A percentile compares a stretch with the other conserved stretches of the same genome.
These are phyloP conservation scores for Gouania willdenowi DNA, from an alignment of 2,797 vertebrate genomes.

Conservation along the genomic window DNA sequence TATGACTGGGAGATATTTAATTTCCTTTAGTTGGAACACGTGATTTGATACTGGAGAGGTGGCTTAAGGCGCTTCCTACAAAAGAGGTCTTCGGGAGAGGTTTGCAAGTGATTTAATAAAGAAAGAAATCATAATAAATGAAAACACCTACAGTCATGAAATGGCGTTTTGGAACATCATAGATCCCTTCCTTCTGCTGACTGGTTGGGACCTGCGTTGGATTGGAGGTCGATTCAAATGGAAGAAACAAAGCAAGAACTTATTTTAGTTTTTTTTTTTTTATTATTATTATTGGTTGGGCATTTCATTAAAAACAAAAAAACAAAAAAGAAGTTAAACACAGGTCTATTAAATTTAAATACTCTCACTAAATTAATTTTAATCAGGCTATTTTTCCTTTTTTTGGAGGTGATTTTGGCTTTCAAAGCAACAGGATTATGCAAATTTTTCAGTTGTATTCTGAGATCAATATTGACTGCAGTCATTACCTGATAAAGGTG, in stretches of 20 bases:
- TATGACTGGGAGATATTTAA: no score
- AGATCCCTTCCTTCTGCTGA: constrained; percentile 99
- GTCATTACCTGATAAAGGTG: constrained; percentile 28
- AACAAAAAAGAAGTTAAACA: constrained; percentile 26
- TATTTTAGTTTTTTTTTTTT: no score
- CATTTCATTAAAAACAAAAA: constrained; percentile 29
- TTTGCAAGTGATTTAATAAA: constrained; percentile 65
- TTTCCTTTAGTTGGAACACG: no score
- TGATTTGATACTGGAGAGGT: constrained; percentile 2
- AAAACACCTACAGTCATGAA: constrained; percentile 97
- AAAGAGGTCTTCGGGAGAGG: constrained; percentile 65
- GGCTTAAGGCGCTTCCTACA: constrained; percentile 39
- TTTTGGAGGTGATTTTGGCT: constrained; percentile 20
- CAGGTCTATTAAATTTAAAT: constrained; percentile 21
- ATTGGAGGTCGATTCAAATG: constrained; percentile 62
- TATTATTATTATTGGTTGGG: constrained; percentile 1
- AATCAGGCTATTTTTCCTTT: constrained; percentile 15
- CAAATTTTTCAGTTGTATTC: constrained; percentile 39
- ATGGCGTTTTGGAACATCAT: constrained; percentile 99
- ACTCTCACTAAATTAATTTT: constrained; percentile 22
- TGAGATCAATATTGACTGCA: constrained; percentile 67
- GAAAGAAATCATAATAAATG: constrained; percentile 57
- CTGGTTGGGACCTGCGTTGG: constrained; percentile 92
- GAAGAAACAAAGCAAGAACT: constrained; percentile 58
- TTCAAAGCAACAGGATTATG: constrained; percentile 37